These are phyloP conservation scores for Megalops atlanticus DNA, from an alignment of 2,113 vertebrate genomes.

Conservation along the genomic window DNA sequence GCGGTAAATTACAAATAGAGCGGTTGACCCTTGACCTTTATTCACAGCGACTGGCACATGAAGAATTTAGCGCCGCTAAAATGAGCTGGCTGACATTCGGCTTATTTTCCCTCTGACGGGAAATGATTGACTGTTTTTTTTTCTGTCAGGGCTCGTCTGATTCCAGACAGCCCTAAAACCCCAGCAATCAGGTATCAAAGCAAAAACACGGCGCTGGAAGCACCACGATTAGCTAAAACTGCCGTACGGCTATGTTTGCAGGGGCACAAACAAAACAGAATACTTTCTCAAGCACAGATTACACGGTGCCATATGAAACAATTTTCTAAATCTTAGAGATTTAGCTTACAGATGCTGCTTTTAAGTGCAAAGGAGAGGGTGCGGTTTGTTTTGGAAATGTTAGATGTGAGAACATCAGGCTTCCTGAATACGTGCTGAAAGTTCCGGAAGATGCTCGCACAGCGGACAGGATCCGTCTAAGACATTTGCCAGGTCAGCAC, in stretches of 20 bases:
- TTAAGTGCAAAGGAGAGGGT: too few species aligned
- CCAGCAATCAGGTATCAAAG: conserved; percentile 28
- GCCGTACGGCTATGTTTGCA: too few species aligned
- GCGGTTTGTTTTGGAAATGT: not conserved
- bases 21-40: conserved; percentile 40
- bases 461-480: not conserved
- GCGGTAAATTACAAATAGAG: conserved; percentile 49
- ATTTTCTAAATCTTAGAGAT: too few species aligned
- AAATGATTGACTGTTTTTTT: not conserved
- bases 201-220: not conserved
- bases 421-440: not conserved
- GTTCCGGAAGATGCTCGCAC: not conserved
- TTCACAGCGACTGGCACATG: conserved; percentile 6
- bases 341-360: too few species aligned
- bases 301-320: too few species aligned
- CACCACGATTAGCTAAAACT: not conserved
- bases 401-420: not conserved
- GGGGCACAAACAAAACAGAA: not conserved
- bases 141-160: not conserved
- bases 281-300: too few species aligned
- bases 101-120: not conserved
- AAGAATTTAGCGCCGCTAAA: conserved; percentile 20
- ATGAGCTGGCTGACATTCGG: not conserved
- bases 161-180: not conserved
- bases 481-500: not conserved